Base-by-base conservation (phyloP, 2,113 vertebrate genomes). In the Pseudopodoces humilis region DNA sequence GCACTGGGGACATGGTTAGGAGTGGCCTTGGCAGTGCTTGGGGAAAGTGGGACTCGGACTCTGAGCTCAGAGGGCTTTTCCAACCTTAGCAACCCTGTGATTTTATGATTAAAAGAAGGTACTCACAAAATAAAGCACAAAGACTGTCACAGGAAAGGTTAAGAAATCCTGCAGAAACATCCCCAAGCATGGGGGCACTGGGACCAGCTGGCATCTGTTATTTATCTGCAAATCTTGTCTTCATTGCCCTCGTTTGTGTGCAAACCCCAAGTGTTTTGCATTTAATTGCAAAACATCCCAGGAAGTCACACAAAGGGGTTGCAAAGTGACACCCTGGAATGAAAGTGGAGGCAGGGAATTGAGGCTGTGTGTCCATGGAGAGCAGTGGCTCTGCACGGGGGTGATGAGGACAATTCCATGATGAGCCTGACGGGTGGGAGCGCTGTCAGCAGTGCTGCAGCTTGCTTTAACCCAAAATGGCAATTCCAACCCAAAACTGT, bases 321-420 rank as follows among this genome's bases (percentile, higher is more conserved):
- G 46, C 39, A 35, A 76, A 85, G 70, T 7, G 69, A 33, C 62
- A 64, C 10, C 1, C 0, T 0, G 47, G 55, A 44, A 39, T 8
- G 35, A 25, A 83, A 69, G 50, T 2, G 10, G 63, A 43, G 59
- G 7, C 23, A 33, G 35, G 31, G 3, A 52, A 64, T 25, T 0
- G n/a, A 68, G 27, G 10, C 3, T 1, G 25, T 47, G 14, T 5
- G 12, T 50, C 49, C 7, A 0, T 10, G 0, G 1, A 64, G 62
- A 18, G 30, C 67, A n/a, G 30, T 2, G 65, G 33, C 75, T 88
- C 49, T 27, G 13, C 17, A 3, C 0, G 1, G 55, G 6, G 31
- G n/a, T 22, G 47, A 5, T 6, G 3, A 0, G 1, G 35, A 10
- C 10, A 31, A 21, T 19, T 82, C 65, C 37, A 10, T 5, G 53